These are phyloP conservation scores for Ceratosolen solmsi DNA, from an alignment of 1,140 invertebrate genomes.

Conservation along the genomic window DNA sequence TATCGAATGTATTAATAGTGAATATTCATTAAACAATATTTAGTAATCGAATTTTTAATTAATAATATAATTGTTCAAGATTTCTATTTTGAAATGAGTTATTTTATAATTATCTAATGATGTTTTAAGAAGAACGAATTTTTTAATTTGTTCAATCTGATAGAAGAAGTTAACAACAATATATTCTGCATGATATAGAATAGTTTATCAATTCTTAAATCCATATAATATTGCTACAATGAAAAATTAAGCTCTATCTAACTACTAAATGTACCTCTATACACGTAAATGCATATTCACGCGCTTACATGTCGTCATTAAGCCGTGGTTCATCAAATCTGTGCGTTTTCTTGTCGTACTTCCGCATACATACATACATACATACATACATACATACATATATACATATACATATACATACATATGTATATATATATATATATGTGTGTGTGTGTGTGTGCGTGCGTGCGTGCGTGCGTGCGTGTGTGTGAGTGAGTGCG, in stretches of 20 bases:
- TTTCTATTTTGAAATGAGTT: no score
- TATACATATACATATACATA: no score
- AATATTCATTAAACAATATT: no score
- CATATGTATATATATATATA: no score
- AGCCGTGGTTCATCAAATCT: slow-evolving; percentile 28
- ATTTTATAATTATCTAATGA: no score
- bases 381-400: no score
- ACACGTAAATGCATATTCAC: slow-evolving; percentile 60
- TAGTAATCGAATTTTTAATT: no score
- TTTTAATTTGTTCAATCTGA: background rate
- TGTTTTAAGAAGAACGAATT: no score
- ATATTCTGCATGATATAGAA: slow-evolving; percentile 1
- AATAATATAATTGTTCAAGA: no score
- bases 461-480: slow-evolving; percentile 34
- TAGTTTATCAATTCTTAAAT: slow-evolving; percentile 28
- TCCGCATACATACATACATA: no score
- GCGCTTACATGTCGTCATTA: slow-evolving; percentile 42
- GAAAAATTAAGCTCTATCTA: slow-evolving; percentile 36
- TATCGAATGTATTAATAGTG: no score
- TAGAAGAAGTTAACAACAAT: slow-evolving; percentile 2
- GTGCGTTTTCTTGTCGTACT: slow-evolving; percentile 14
- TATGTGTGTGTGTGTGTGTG: no score
- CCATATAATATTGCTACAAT: slow-evolving; percentile 19
- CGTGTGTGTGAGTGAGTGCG: slow-evolving; percentile 57
- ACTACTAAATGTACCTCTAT: slow-evolving; percentile 14